Base-by-base conservation (phyloP, 2,797 vertebrate species). In the Cossypha dichroa region DNA sequence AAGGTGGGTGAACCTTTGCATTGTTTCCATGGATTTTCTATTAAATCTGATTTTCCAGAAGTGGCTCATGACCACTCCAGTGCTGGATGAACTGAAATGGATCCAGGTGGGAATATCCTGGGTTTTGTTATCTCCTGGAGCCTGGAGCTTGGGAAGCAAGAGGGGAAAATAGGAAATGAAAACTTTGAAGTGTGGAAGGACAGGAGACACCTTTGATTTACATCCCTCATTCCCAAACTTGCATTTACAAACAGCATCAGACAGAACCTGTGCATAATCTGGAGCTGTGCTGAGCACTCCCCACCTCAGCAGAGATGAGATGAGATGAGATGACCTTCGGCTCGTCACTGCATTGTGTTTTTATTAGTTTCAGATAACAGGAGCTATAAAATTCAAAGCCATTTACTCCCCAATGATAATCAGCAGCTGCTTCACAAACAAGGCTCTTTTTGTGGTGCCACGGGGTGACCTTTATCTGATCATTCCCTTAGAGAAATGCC, bases 1-100 rank as follows among this genome's bases (percentile, higher is more conserved):
- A 95, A 97, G 97, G 98, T 97, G 94, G 97, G 98, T 96, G 92
- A 97, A 97, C 83, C 36, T 83, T 97, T 94, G 89, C 79, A 94
- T 75, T 46, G 33, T 87, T 34, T 66, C 90, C 4, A 85, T 66
- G 82, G 96, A 96, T 97, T 98, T 97, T 95, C 91, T 92, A 96
- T 96, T 90, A 93, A 93, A 94, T 81, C 88, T 91, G 82, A 73
- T 88, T 85, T 96, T 96, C 82, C 84, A 48, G 33, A 94, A 95
- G 92, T 52, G 93, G 73, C 46, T 92, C 68, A 23, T 1, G 6
- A 88, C 41, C 90, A 88, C 15, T 45, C 55, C 36, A 14, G 45
- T 18, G 46, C 83, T 67, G 45, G 76, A 54, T 41, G 75, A 63
- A 22, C 51, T 8, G 23, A n/a, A 72, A 89, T 12, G 36, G 38